Evolutionary conservation across 2,113 vertebrate species (phyloP).

Genomic region (Cephalopterus ornatus): DNA sequence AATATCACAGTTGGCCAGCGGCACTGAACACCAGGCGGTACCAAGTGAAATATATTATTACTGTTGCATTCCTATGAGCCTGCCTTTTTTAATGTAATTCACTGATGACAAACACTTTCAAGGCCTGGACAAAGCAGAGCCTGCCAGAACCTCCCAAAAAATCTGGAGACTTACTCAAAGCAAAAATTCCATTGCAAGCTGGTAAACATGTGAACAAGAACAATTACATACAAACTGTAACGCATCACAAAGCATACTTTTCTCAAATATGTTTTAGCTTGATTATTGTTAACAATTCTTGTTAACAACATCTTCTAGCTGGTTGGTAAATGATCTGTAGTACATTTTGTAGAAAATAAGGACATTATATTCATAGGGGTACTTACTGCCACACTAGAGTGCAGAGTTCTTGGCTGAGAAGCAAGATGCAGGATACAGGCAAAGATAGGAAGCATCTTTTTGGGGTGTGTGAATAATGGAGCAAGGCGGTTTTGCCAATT

Average conservation of each 20-base stretch:
- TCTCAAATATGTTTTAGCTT: not conserved
- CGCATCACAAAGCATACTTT: not conserved
- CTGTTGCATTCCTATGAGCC: not conserved
- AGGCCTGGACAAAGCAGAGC: not conserved
- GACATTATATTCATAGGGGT: not conserved
- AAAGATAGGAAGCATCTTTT: not conserved
- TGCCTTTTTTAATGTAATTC: not conserved
- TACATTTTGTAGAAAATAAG: not conserved
- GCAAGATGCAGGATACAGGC: not conserved
- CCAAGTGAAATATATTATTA: slow-evolving; percentile 35
- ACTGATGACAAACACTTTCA: not conserved
- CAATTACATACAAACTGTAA: not conserved
- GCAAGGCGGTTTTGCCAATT: not conserved
- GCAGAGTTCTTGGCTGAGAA: not conserved
- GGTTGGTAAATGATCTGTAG: not conserved
- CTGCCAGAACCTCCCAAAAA: not conserved
- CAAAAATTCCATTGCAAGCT: not conserved
- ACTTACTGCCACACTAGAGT: not conserved
- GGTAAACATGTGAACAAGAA: not conserved
- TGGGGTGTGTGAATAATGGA: not conserved
- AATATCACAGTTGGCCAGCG: slow-evolving; percentile 10
- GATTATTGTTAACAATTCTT: slow-evolving; percentile 21
- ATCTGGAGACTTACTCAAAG: not conserved
- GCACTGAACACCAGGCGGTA: not conserved
- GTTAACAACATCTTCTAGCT: not conserved